A percentile compares a stretch with the other conserved stretches of the same genome.
These are phyloP conservation scores for Nothura maculosa DNA, from an alignment of 2,797 vertebrate species.

Conservation along the genomic window DNA sequence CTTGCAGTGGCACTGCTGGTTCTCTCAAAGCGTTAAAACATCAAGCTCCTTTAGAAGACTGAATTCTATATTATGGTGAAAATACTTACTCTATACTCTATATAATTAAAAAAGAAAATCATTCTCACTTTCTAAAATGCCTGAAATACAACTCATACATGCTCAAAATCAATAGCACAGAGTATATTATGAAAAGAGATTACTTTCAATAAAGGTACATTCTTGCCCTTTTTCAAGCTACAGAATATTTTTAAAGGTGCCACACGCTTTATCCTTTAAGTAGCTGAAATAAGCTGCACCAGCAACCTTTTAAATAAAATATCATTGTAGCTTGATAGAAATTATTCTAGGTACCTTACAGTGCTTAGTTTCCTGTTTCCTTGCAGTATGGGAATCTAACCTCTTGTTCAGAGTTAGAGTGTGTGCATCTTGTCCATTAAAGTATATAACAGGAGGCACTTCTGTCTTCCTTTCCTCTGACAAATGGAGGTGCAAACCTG, in stretches of 20 bases:
- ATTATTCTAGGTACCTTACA: neutral
- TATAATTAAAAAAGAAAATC: neutral
- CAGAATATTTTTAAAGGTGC: conserved; percentile 31
- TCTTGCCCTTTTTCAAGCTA: conserved; percentile 28
- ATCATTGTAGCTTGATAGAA: conserved; percentile 4
- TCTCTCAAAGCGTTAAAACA: neutral
- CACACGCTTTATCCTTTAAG: conserved; percentile 1
- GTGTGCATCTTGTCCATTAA: neutral
- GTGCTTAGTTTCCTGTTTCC: neutral
- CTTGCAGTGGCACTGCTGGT: neutral
- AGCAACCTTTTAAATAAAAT: neutral
- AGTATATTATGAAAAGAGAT: neutral
- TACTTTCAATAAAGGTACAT: conserved; percentile 5
- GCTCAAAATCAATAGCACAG: neutral
- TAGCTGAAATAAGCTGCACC: neutral
- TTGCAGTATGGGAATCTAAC: neutral
- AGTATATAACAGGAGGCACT: neutral
- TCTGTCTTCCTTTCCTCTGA: neutral
- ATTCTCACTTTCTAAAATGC: neutral
- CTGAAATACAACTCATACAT: neutral
- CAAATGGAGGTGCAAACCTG: neutral
- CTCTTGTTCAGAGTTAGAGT: neutral
- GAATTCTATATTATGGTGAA: neutral
- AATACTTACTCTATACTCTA: neutral
- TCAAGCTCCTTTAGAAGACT: neutral